Base-by-base conservation (phyloP, 2,113 vertebrate species). In the Poicephalus meyeri region DNA sequence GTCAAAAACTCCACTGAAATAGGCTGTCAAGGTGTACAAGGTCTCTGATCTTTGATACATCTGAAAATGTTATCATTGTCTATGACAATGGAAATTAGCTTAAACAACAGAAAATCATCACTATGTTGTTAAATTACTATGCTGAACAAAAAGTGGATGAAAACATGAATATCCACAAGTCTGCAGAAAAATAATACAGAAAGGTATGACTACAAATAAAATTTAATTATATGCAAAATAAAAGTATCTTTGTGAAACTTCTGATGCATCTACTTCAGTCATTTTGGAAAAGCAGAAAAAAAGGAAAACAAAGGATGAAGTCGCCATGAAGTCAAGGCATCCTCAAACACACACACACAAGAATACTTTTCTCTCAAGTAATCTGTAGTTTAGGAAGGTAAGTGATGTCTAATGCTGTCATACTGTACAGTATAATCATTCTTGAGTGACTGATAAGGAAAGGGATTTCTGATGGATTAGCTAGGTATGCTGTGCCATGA, bases 381-480 rank as follows among this genome's bases (percentile, higher is more conserved):
- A 96, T 93, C 87, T 92, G 85, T 79, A 97, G 93, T 97, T 97
- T 95, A 94, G 85, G 90, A 96, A 93, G 80, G 85, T 93, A 97
- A 96, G 90, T 86, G 91, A 94, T 97, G 95, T 88, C 96, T 95
- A 93, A 93, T 73, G 68, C 80, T 95, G 88, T 94, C 93, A 97
- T 52, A 93, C 41, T 83, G 82, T 66, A 94, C 39, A 91, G 91
- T 91, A 80, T 92, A 95, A 94, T 87, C 87, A 94, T 96, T 97
- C 93, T 60, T 82, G 82, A 97, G 94, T 76, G 77, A 93, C 95
- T 96, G 97, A 97, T 96, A 97, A 96, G 92, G 82, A 94, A 96
- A 89, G 66, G 97, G 95, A 96, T 97, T 97, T 97, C 93, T 96
- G 92, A 97, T 97, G 96, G 96, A 97, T 97, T 97, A 97, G 93